Evolutionary conservation across 1,140 invertebrate genomes (phyloP), one percentile per base, ranked within the genome.

Genomic region (Zaprionus vittiger): DNA sequence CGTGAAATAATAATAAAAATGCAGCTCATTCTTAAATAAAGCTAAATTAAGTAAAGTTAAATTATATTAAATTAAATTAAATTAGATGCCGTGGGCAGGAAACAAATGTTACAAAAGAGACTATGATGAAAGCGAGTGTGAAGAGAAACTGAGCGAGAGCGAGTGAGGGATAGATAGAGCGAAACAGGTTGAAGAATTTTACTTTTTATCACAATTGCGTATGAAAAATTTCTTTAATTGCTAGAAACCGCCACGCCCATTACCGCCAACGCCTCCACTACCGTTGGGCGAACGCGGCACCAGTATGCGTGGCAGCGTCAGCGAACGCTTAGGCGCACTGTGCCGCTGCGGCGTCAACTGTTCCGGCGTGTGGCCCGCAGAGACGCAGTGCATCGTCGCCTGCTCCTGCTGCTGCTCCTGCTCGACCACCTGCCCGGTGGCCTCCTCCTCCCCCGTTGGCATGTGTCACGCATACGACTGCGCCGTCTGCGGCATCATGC

Each of bases 171-270:
- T n/a, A 31, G 14, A 59, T 38, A 63, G 38, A 77, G 52, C 17
- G 26, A 49, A 11, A 57, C 17, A 17, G 26, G 34, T 38, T 59
- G 68, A 73, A 73, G 44, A 44, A 52, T 38, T 77, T 91, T 80
- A 91, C 75, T 91, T 91, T 91, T 91, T 91, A 91, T 91, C 91
- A 91, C 91, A 91, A 91, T 91, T 91, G 81, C 91, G 91, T 91
- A 91, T 91, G 91, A 91, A 91, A 87, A 91, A 91, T 87, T 91
- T 91, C 85, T 91, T 91, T 91, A 91, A 87, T 87, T 91, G 91
- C 91, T 91, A 91, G 90, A 91, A 91, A 63, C 91, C 77, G 41
- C 90, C 75, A 75, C 87, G 89, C 56, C 79, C 76, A 69, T 70
- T 72, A 15, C 65, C 31, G 24, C 62, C 55, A 26, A 61, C 61